Percentiles rank a stretch among this genome's conserved stretches.
Evolutionary conservation across 2,888 invertebrate genomes (phyloP).

Genomic region (Rhyacophila evoluta): DNA sequence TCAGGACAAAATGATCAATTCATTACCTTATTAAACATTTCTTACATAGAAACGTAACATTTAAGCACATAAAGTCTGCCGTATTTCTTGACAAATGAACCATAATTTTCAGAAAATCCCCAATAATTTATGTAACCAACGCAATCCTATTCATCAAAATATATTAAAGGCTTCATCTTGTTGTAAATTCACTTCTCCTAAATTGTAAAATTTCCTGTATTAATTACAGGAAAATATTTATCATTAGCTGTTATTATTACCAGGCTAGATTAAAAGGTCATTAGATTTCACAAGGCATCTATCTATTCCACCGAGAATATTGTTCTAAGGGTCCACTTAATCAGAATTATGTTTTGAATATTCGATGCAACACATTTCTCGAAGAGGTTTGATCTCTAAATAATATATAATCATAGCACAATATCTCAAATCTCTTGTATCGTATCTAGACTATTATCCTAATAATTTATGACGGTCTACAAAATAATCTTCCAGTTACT

Average conservation of each 20-base stretch:
- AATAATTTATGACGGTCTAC: too few species aligned
- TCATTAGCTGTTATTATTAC: constrained; percentile 3
- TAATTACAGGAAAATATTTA: background rate
- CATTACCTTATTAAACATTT: too few species aligned
- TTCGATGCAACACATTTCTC: background rate
- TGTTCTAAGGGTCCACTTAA: background rate
- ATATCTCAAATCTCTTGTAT: too few species aligned
- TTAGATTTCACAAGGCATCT: constrained; percentile 2
- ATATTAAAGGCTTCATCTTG: background rate
- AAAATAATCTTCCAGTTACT: too few species aligned
- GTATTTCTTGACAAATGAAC: background rate
- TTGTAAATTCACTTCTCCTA: background rate
- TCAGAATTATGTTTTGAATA: background rate
- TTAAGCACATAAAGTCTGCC: background rate
- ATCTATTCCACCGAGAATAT: background rate
- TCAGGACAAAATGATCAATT: too few species aligned
- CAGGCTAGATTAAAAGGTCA: background rate
- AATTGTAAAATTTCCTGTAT: background rate
- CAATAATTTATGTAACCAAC: background rate
- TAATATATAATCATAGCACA: background rate
- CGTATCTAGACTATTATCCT: too few species aligned
- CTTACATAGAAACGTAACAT: too few species aligned
- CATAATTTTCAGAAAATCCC: background rate
- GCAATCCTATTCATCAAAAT: background rate
- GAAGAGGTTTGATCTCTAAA: background rate